Conservation (phyloP, 2,113 vertebrate genomes). For the Marcusenius ussheri region DNA sequence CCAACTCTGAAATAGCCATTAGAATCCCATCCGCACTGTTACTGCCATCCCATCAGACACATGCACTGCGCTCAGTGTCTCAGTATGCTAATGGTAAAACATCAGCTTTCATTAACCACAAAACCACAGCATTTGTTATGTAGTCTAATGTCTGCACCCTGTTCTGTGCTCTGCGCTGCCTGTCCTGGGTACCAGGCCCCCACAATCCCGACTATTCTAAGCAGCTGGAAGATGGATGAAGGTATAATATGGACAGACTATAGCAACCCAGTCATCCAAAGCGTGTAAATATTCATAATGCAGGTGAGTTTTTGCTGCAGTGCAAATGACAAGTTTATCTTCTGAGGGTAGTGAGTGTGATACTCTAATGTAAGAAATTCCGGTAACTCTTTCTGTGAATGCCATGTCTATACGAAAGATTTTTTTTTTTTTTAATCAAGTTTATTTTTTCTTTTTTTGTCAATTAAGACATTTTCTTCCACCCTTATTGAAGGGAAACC, state of each 20-base stretch:
- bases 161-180: not conserved
- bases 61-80: not conserved
- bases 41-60: not conserved
- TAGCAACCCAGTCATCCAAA: not conserved
- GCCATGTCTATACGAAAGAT: too few relatives aligned
- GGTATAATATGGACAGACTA: not conserved
- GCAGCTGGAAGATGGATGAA: not conserved
- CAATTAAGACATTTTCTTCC: not conserved
- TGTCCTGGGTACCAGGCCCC: not conserved
- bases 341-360: not conserved
- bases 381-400: too few relatives aligned
- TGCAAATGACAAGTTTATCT: not conserved
- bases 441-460: not conserved
- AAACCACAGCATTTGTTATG: not conserved
- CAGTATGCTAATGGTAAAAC: not conserved
- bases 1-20: not conserved
- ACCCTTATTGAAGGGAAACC: not conserved
- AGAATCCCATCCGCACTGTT: not conserved
- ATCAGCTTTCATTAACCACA: not conserved
- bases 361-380: not conserved
- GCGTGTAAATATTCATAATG: not conserved
- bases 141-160: not conserved
- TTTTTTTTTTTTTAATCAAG: not conserved
- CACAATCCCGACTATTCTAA: not conserved
- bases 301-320: not conserved